Base-by-base conservation (phyloP, 2,797 vertebrate genomes). In the Uromys caudimaculatus region DNA sequence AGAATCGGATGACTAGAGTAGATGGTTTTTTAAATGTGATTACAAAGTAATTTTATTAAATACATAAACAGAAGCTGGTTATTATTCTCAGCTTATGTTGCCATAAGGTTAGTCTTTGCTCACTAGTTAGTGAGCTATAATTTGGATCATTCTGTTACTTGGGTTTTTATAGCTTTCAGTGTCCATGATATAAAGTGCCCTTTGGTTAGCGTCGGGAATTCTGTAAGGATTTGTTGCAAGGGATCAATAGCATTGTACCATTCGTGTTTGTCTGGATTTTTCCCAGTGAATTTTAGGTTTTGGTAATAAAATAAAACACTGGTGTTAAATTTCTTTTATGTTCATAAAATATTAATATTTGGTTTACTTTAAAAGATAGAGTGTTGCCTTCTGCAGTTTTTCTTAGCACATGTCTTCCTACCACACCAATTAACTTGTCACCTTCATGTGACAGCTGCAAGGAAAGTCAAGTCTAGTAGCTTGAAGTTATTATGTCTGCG, bases 351-450 rank as follows among this genome's bases (percentile, higher is more conserved):
- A 4, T 32, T 85, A 89, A n/a, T 87, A 41, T n/a, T n/a, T 92
- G 21, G 69, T 94, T 96, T 94, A 54, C 17, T 96, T 82, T 73
- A 60, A 60, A 95, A 92, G 64, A 23, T 6, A 83, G 13, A 90
- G 52, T 76, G 29, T 81, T 86, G 44, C n/a, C 13, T 67, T 92
- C 12, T 14, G 2, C 93, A 75, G 27, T 86, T 95, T 94, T 94
- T 60, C 52, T 75, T 90, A 67, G 6, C 88, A 56, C 14, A 32
- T 44, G 27, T 29, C 1, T 92, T 78, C 17, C 12, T 78, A 0
- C 41, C 50, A 85, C 29, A 56, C 4, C 38, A 82, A 0, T 62
- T 79, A 96, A 81, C 83, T 82, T n/a, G 21, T 86, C 19, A 41
- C 11, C 78, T 35, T 12, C 32, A 0, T n/a, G 4, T 95, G 67